Evolutionary conservation across 2,888 invertebrate genomes (phyloP).

Genomic region (Epistrophe eligans): DNA sequence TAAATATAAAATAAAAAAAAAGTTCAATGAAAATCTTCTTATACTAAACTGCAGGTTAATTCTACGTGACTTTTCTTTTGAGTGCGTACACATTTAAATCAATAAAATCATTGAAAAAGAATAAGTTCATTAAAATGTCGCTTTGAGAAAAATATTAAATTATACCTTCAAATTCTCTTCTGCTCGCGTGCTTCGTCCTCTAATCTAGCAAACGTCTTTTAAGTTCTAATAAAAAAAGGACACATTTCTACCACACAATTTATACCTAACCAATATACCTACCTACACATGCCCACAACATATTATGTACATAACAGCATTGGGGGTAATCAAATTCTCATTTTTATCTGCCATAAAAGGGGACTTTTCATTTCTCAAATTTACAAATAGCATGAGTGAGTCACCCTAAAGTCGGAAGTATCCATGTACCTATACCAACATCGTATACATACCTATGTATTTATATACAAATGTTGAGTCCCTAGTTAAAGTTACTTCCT

Average conservation of each 20-base stretch:
- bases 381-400: conserved; percentile 55
- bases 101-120: background rate
- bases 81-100: background rate
- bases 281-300: background rate
- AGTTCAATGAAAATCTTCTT: too few species aligned
- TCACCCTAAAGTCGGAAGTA: conserved; percentile 38
- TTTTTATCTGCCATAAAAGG: conserved; percentile 48
- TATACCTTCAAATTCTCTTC: background rate
- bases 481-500: background rate
- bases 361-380: conserved; percentile 31
- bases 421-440: background rate
- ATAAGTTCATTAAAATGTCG: conserved; percentile 4
- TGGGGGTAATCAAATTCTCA: conserved; percentile 28
- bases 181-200: background rate
- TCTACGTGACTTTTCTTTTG: background rate
- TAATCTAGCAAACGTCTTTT: background rate
- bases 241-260: conserved; percentile 23
- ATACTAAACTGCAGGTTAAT: too few species aligned
- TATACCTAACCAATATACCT: background rate
- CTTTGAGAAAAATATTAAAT: background rate
- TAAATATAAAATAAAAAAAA: too few species aligned
- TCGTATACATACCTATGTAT: background rate
- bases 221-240: conserved; percentile 29
- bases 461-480: background rate
- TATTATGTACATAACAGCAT: background rate